Conservation (phyloP, 2,113 vertebrate genomes). For the Rhadina sibilatrix region DNA sequence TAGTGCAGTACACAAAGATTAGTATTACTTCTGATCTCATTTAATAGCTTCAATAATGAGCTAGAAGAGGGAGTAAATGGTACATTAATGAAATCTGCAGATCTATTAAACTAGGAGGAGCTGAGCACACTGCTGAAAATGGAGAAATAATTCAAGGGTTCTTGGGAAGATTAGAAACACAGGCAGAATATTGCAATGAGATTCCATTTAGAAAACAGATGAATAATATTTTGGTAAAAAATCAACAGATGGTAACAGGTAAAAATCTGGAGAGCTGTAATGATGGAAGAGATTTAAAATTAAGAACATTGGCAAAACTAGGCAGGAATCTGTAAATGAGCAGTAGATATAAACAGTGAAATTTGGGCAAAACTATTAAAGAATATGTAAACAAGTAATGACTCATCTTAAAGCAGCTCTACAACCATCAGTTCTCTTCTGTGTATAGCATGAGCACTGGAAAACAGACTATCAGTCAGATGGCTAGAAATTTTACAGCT, state of each 20-base stretch:
- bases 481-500: background rate
- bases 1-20: constrained; percentile 57
- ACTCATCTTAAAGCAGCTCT: background rate
- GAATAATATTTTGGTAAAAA: background rate
- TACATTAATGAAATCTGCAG: constrained; percentile 70
- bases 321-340: background rate
- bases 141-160: constrained; percentile 56
- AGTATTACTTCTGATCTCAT: constrained; percentile 60
- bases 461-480: background rate
- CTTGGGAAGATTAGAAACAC: constrained; percentile 41
- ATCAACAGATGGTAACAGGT: background rate
- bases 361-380: background rate
- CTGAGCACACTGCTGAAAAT: constrained; percentile 41
- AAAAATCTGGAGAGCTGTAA: background rate
- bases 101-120: constrained; percentile 71
- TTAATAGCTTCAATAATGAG: constrained; percentile 70
- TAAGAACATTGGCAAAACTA: background rate
- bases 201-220: constrained; percentile 33
- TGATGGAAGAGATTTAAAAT: background rate
- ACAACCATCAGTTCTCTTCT: background rate
- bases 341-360: background rate
- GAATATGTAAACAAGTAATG: background rate
- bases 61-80: constrained; percentile 65
- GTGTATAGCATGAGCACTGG: background rate
- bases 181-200: constrained; percentile 32